Evolutionary conservation across 1,140 invertebrate species (phyloP), one percentile per base, ranked within the genome.

Genomic region (Conus ventricosus): DNA sequence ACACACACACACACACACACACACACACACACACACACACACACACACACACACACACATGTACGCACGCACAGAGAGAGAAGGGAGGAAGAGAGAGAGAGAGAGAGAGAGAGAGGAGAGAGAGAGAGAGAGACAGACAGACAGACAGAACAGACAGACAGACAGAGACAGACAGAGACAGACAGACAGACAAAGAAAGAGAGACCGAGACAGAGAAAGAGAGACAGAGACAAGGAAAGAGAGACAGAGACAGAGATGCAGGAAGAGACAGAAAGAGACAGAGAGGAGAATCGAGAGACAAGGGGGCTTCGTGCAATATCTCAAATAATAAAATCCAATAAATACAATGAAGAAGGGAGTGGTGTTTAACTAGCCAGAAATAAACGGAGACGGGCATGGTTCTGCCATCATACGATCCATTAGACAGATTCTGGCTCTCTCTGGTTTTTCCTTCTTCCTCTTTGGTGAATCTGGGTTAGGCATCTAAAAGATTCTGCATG

Each of bases 201-300:
- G 57, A 67, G 53, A 88, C 27, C 25, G 57, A 82, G 25, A 23
- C 15, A 82, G 80, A 60, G 76, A 88, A 25, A 63, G 80, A 51
- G 78, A 54, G 78, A 81, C 25, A 39, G 57, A 67, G 57, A 55
- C 25, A 82, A 27, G 27, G 53, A 67, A n/a, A 63, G 39, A 82
- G 20, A 88, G 87, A 82, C n/a, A 5, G 78, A 82, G 54, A 81
- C 57, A 82, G n/a, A 88, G 25, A 88, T 10, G 60, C 25, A 60
- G 51, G 3, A 80, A 80, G 78, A 71, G 53, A 23, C 39, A 83
- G 78, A 80, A n/a, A 80, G 67, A 71, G 67, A 71, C 11, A 71
- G 67, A 71, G 15, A n/a, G 23, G 20, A 71, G 17, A 20, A 71
- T 15, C 6, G 67, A 54, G 0, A 55, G 80, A 55, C 15, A 55